These are phyloP conservation scores for Rhadinocentrus ornatus DNA, from an alignment of 2,797 vertebrate species.

Conservation along the genomic window DNA sequence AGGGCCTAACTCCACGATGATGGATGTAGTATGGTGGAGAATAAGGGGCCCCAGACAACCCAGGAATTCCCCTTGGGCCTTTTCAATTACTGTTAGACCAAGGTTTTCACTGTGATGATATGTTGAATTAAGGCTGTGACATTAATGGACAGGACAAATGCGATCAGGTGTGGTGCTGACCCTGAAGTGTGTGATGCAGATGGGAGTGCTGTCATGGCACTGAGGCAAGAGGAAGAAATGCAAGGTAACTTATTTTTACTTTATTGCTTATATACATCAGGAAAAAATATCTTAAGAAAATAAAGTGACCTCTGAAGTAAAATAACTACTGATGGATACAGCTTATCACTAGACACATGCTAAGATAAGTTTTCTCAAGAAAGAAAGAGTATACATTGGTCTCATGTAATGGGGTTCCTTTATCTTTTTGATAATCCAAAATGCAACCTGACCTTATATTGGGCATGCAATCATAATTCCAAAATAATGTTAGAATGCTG, in stretches of 20 bases:
- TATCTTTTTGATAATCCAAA: conserved; percentile 69
- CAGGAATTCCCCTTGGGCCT: conserved; percentile 80
- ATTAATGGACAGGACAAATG: conserved; percentile 80
- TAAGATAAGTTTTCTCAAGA: conserved; percentile 53
- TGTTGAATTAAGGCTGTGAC: conserved; percentile 80
- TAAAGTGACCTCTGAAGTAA: conserved; percentile 47
- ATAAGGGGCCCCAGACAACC: conserved; percentile 58
- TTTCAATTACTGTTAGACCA: conserved; percentile 84
- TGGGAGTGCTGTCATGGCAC: conserved; percentile 19
- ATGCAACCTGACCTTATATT: conserved; percentile 50
- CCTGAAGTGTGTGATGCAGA: conserved; percentile 55
- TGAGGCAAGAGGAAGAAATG: conserved; percentile 19
- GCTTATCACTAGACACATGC: conserved; percentile 52
- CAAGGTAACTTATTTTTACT: conserved; percentile 17
- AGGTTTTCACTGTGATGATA: conserved; percentile 75
- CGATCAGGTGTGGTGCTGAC: conserved; percentile 77
- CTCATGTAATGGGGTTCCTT: conserved; percentile 54
- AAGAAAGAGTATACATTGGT: conserved; percentile 52
- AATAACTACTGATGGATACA: conserved; percentile 44
- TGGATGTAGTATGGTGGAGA: conserved; percentile 72
- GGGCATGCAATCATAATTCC: conserved; percentile 6
- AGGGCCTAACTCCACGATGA: conserved; percentile 77
- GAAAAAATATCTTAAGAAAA: conserved; percentile 27
- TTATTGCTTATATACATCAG: conserved; percentile 38
- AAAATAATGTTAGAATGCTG: too few species aligned